phyloP scores from a whole-genome alignment of 2,113 vertebrate species.

The Gavia stellata region DNA sequence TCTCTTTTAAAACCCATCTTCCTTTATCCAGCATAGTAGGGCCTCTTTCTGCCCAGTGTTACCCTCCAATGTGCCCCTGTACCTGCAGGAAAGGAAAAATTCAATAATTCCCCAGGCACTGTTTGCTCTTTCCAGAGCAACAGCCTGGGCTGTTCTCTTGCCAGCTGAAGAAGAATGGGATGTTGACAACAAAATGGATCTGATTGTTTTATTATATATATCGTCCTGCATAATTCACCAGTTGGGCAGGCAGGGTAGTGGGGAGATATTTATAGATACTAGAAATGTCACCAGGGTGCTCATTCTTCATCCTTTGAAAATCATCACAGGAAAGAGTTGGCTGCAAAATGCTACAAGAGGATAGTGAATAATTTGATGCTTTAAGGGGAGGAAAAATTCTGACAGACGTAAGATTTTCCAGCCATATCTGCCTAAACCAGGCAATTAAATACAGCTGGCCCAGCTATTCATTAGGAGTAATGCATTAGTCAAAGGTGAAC shows the following conservation, averaged over 20 bases:
- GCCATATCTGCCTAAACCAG: not conserved
- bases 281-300: constrained; percentile 50
- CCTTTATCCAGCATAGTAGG: not conserved
- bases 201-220: constrained; percentile 44
- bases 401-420: not conserved
- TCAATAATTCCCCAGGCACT: not conserved
- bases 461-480: not conserved
- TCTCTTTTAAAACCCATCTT: not conserved
- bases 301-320: constrained; percentile 54
- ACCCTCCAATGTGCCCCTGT: not conserved
- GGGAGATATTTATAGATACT: constrained; percentile 56
- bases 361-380: constrained; percentile 11
- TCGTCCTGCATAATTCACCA: constrained; percentile 56
- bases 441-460: not conserved
- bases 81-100: not conserved
- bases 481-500: not conserved
- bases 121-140: not conserved
- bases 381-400: not conserved
- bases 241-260: constrained; percentile 11
- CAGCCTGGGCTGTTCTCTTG: not conserved
- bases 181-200: constrained; percentile 28
- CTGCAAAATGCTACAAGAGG: not conserved
- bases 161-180: constrained; percentile 19
- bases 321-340: constrained; percentile 7
- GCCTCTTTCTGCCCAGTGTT: not conserved